These are phyloP conservation scores for Nomada goodeniana DNA, from an alignment of 2,888 invertebrate genomes.

Conservation along the genomic window DNA sequence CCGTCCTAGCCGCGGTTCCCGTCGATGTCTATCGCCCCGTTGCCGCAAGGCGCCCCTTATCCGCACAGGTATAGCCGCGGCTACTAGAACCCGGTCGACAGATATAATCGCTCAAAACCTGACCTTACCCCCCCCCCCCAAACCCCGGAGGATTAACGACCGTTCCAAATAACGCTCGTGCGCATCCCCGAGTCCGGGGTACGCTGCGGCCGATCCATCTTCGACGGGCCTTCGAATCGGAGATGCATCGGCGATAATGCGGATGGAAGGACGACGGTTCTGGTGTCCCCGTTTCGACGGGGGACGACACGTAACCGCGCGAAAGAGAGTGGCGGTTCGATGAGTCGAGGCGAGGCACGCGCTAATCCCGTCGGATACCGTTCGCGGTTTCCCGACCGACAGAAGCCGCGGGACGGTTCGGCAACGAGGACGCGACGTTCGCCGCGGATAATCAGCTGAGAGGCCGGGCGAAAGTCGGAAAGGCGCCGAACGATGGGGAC, in stretches of 20 bases:
- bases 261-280: conserved; percentile 1
- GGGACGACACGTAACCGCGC: not conserved
- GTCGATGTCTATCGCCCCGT: not conserved
- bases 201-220: not conserved
- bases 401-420: conserved; percentile 44
- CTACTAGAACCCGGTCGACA: not conserved
- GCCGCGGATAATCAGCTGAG: conserved; percentile 67
- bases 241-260: conserved; percentile 9
- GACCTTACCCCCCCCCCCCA: not conserved
- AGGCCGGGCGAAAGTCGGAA: conserved; percentile 69
- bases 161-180: not conserved
- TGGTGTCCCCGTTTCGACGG: conserved; percentile 11
- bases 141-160: not conserved
- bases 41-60: not conserved
- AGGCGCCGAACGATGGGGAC: conserved; percentile 54
- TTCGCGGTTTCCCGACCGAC: conserved; percentile 46
- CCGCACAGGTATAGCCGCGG: too few species aligned
- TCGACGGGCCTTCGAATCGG: conserved; percentile 2
- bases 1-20: not conserved
- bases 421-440: conserved; percentile 44
- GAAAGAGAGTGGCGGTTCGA: conserved; percentile 23
- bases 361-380: conserved; percentile 46
- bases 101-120: not conserved
- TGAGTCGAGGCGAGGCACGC: conserved; percentile 9
- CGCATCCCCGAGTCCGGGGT: not conserved